Evolutionary conservation across 35 echinoderm and acorn worm genomes (phyloP), one percentile per base, ranked within the genome.

Genomic region (Stichopus chloronotus): DNA sequence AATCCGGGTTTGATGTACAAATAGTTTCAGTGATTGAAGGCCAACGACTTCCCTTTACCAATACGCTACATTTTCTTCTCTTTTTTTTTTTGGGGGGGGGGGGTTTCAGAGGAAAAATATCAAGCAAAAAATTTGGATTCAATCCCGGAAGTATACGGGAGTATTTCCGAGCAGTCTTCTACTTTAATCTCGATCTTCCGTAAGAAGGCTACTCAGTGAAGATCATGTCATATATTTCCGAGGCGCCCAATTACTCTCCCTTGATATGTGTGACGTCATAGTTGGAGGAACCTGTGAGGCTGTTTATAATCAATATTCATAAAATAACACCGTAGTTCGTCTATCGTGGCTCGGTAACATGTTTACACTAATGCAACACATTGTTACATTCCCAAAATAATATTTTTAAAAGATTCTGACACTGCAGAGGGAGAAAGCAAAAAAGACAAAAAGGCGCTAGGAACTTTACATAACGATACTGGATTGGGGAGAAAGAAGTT

Each of bases 301-400:
- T 89, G 87, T 89, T 89, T 89, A 89, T 89, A 89, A 89, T 89
- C 87, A 89, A 89, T 89, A 89, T 89, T 89, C 87, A 89, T 89
- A 89, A 89, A 71, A 89, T 89, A 89, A 89, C 65, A 89, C 65
- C 30, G 60, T 61, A 61, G 60, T 71, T 60, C 87, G 22, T 89
- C 87, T 89, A 63, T 89, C 57, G 87, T 89, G 30, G 43, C 59
- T 89, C 57, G 57, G 87, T 72, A 22, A 61, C 59, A 61, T 72
- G 87, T 89, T 89, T 89, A 89, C 87, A 89, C 65, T 89, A 89
- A 89, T 89, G 57, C 87, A 71, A 89, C 87, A 89, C 82, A 85
- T 85, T 58, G 82, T 85, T 85, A 85, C 82, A 85, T 85, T 85
- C 82, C 82, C 82, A 85, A 85, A 85, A 85, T 85, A 85, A 85